Base-by-base conservation (phyloP, 1,140 invertebrate genomes). In the Microplitis demolitor region DNA sequence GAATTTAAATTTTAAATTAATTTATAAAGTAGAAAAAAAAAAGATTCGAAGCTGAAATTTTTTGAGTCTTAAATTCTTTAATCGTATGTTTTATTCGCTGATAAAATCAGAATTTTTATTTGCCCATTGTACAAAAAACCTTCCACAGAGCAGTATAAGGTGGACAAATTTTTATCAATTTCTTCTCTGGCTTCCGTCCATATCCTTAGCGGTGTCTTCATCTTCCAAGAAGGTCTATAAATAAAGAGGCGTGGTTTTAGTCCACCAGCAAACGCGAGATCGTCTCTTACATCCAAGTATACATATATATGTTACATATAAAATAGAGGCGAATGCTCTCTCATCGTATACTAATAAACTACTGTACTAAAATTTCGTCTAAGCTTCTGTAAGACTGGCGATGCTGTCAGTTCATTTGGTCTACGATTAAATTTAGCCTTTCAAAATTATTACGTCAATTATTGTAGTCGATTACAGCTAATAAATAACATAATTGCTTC, bases 151-250 rank as follows among this genome's bases (percentile, higher is more conserved):
- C 14, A 33, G 13, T 66, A 66, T 13, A 39, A 66, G 13, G 34
- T 64, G 24, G 33, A 72, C 45, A 66, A 53, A 61, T 35, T 62
- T 50, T 34, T 24, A 61, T 37, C 66, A 71, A 58, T 71, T 58
- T 45, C 66, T 45, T 56, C 56, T 51, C 45, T 66, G 62, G 70
- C 63, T 72, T 66, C 70, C 62, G 70, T 72, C 70, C 62, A 72
- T 51, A 66, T 58, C 53, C 69, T 62, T 61, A 33, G 37, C 45
- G 13, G 13, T 66, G 53, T 37, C 53, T 54, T 67, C 50, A 67
- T 50, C 50, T 72, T 72, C 63, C 53, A 51, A 72, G 70, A 72
- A 72, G n/a, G 51, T 72, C 70, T 72, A 72, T 72, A 72, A 72
- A 72, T 72, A 72, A 72, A 58, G 56, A 63, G 70, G 70, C 62